phyloP scores from a whole-genome alignment of 2,797 vertebrate genomes.

The Tragelaphus oryx region DNA sequence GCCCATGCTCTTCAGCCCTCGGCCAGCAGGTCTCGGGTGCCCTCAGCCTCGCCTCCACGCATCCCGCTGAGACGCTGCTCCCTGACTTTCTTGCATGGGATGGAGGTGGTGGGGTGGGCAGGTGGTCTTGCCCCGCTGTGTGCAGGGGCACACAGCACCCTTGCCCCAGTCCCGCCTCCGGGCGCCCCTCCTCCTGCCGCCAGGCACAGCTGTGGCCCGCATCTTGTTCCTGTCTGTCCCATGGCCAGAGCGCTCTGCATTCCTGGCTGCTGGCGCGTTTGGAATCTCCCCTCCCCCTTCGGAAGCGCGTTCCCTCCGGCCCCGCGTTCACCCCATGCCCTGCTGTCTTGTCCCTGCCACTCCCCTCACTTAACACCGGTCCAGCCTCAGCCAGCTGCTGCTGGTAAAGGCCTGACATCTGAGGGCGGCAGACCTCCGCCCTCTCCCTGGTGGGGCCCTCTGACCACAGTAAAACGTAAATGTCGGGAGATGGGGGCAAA shows the following conservation, averaged over 20 bases:
- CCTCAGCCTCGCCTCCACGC: not conserved
- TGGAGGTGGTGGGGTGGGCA: not conserved
- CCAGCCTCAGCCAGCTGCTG: slow-evolving; percentile 1
- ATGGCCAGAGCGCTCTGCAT: slow-evolving; percentile 57
- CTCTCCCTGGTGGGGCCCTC: not conserved
- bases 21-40: not conserved
- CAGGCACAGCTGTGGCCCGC: slow-evolving; percentile 63
- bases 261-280: slow-evolving; percentile 67
- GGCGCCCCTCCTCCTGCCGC: slow-evolving; percentile 47
- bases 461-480: not conserved
- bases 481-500: rapidly evolving
- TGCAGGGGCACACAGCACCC: no score
- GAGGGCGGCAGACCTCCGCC: not conserved
- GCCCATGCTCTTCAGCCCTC: not conserved
- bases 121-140: not conserved
- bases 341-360: not conserved
- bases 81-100: not conserved
- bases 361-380: not conserved
- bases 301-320: slow-evolving; percentile 53
- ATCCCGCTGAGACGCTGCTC: not conserved
- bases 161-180: not conserved
- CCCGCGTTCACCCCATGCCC: slow-evolving; percentile 28
- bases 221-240: slow-evolving; percentile 67
- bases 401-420: not conserved
- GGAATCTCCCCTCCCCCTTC: slow-evolving; percentile 60